These are phyloP conservation scores for Urophycis tenuis DNA, from an alignment of 2,797 vertebrate genomes.

Conservation along the genomic window DNA sequence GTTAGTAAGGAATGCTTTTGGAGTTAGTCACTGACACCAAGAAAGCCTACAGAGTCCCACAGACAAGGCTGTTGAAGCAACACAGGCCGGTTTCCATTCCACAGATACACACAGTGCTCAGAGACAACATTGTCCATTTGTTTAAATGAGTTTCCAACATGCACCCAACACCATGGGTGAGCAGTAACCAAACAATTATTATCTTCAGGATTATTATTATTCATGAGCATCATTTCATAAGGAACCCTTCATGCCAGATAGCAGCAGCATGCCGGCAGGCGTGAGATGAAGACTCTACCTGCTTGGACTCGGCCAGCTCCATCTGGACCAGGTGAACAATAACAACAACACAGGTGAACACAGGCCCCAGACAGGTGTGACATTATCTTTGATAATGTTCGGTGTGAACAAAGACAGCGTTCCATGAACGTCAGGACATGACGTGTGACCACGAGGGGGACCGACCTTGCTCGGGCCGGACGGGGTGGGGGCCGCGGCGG, in stretches of 20 bases:
- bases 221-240: conserved; percentile 24
- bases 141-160: conserved; percentile 17
- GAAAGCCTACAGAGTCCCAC: background rate
- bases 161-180: conserved; percentile 3
- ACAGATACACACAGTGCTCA: background rate
- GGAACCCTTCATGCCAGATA: conserved; percentile 40
- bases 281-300: conserved; percentile 56
- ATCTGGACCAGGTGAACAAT: conserved; percentile 46
- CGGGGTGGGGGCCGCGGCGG: conserved; percentile 50
- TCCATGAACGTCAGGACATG: background rate
- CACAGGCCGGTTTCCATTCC: background rate
- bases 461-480: conserved; percentile 83
- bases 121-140: background rate
- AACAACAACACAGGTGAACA: conserved; percentile 24
- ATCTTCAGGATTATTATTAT: no score
- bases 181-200: background rate
- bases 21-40: background rate
- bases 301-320: conserved; percentile 56
- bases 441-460: background rate
- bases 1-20: background rate
- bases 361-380: background rate
- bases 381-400: background rate
- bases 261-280: conserved; percentile 43
- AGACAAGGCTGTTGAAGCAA: background rate
- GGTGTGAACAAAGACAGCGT: background rate